phyloP scores from a whole-genome alignment of 2,888 invertebrate genomes.

The Eudasyphora cyanicolor region DNA sequence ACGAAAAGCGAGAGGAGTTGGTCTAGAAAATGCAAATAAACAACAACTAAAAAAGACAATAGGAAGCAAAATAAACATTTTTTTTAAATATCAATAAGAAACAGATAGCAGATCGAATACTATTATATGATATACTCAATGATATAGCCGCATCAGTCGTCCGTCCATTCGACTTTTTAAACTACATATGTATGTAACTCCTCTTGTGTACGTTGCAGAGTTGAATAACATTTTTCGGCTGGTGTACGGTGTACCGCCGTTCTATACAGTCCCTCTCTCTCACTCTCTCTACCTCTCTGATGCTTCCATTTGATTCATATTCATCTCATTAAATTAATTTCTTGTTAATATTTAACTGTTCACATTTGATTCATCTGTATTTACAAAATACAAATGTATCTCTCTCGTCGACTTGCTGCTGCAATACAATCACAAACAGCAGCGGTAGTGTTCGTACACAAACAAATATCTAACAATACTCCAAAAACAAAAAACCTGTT shows the following conservation, averaged over 20 bases:
- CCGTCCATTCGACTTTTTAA: neutral
- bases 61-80: conserved; percentile 15
- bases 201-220: neutral
- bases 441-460: neutral
- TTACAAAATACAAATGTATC: conserved; percentile 7
- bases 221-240: conserved; percentile 10
- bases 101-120: conserved; percentile 9
- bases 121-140: neutral
- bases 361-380: neutral
- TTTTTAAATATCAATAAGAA: conserved; percentile 17
- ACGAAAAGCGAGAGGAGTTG: neutral
- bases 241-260: neutral
- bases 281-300: too few species aligned
- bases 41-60: conserved; percentile 15
- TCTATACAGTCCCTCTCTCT: too few species aligned
- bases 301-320: neutral
- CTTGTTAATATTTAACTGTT: conserved; percentile 18
- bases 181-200: too few species aligned
- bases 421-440: neutral
- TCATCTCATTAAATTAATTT: conserved; percentile 10
- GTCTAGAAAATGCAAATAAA: conserved; percentile 29
- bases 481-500: conserved; percentile 41
- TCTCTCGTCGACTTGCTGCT: neutral
- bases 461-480: conserved; percentile 32
- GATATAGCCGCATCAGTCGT: neutral